Evolutionary conservation across 2,797 vertebrate species (phyloP), one percentile per base, ranked within the genome.

Genomic region (Streptopelia turtur): DNA sequence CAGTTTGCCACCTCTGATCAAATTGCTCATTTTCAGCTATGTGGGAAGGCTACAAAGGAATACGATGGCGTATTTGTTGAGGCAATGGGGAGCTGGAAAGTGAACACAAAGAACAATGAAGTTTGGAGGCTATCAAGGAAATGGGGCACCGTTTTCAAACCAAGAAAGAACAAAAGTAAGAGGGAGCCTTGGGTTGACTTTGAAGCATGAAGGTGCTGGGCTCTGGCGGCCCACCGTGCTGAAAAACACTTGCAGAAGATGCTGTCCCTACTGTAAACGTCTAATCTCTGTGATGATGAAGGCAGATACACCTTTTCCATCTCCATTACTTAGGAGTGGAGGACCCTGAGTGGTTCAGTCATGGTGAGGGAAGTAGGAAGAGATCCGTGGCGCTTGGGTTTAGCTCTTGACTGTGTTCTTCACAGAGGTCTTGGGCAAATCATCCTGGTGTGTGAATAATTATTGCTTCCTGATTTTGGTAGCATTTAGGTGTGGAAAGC

Each of bases 1-100:
- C 74, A 70, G 43, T 90, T 95, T 33, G 6, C 74, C 27, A 24
- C 82, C 74, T 89, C 80, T 64, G 23, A 72, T 60, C 23, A 76
- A 92, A 86, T 84, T 77, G 63, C 53, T 93, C 37, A 33, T 89
- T 95, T 95, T 83, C 43, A 83, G 28, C 87, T 90, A 68, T 72
- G 47, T 92, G 56, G 74, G 53, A 95, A 74, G 77, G 68, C 70
- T 84, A 5, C 63, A 89, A 90, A 63, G 22, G 33, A 43, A 53
- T 68, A 25, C 53, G 64, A 52, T 88, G 50, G 45, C 52, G 33
- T 61, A 28, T 77, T 61, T 87, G 41, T 70, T 28, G 69, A 84
- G 27, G 43, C 80, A 63, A 14, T 16, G 9, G 70, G 43, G 28
- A 90, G 59, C 35, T 90, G 66, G 47, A 84, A 95, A 80, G 87